Evolutionary conservation across 2,888 invertebrate species (phyloP).

Genomic region (Nipponacmea schrenckii): DNA sequence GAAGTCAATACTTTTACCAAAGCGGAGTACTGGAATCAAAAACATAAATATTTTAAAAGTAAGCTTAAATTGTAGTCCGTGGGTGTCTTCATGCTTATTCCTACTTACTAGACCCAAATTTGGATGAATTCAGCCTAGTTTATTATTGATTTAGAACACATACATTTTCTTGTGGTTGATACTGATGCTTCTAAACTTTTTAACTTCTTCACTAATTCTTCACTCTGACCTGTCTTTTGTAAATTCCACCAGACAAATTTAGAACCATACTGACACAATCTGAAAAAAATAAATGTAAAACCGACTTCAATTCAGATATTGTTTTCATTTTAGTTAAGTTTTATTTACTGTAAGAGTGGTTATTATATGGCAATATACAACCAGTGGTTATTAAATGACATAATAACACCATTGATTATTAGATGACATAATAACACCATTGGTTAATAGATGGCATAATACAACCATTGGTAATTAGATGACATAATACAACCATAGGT

Average conservation of each 20-base stretch:
- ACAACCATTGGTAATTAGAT: no score
- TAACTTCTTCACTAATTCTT: constrained; percentile 78
- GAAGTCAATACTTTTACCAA: constrained; percentile 86
- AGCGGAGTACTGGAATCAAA: constrained; percentile 78
- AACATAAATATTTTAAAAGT: not conserved
- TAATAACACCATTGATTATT: not conserved
- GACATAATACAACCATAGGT: no score
- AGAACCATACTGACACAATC: constrained; percentile 85
- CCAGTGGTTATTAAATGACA: no score
- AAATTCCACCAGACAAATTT: constrained; percentile 83
- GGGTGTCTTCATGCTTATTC: no score
- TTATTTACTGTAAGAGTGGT: no score
- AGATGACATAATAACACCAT: not conserved
- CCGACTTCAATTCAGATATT: no score
- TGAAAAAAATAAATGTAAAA: constrained; percentile 66
- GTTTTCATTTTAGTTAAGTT: no score
- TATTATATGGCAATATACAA: no score
- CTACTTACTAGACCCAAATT: no score
- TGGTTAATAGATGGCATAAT: no score
- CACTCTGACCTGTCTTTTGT: constrained; percentile 74
- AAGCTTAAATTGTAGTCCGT: no score
- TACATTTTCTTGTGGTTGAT: constrained; percentile 88
- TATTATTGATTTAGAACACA: constrained; percentile 19
- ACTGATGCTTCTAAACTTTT: constrained; percentile 85
- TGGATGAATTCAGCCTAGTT: no score